Evolutionary conservation across 64 coral and sea anemone species (phyloP), one percentile per base, ranked within the genome.

Genomic region (Dendronephthya gigantea): DNA sequence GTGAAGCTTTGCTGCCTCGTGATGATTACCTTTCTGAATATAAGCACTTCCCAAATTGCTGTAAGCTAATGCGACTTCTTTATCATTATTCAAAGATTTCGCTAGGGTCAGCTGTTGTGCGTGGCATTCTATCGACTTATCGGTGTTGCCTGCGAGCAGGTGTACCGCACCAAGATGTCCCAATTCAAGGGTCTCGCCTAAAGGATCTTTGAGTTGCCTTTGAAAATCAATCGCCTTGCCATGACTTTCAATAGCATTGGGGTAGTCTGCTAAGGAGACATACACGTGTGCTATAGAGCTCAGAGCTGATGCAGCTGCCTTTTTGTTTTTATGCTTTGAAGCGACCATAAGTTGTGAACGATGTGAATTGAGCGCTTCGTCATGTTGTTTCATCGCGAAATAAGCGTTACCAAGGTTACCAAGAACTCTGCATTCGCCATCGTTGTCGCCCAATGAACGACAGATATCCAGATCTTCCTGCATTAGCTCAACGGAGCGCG

Each of bases 21-120:
- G 87, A 39, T 85, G 93, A 75, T 91, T 87, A 69, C 95, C 88
- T 83, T 93, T 98, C 79, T 90, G 89, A 87, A 93, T 92, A 41
- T 93, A 92, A 28, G 92, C 92, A 30, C 95, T 93, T 33, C 95
- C 95, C 55, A 98, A 50, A 37, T 98, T 93, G 35, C 95, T 98
- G 38, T 98, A 98, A 9, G 92, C 95, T 70, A 87, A 84, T 9
- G 92, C 95, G 56, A 91, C 87, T 47, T 98, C 95, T 1, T 87
- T 87, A 13, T 83, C 89, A 38, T 93, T 79, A 0, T 79, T 79
- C 72, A 79, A 15, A 4, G 32, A 35, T 79, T 79, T 79, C 17
- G 72, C 72, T 39, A 35, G 37, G 8, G 32, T 79, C 28, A 79
- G 15, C 16, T 79, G 72, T 39, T 79, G 32, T 33, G 19, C 22